Evolutionary conservation across 2,888 invertebrate genomes (phyloP).

Genomic region (Poecilus cupreus): DNA sequence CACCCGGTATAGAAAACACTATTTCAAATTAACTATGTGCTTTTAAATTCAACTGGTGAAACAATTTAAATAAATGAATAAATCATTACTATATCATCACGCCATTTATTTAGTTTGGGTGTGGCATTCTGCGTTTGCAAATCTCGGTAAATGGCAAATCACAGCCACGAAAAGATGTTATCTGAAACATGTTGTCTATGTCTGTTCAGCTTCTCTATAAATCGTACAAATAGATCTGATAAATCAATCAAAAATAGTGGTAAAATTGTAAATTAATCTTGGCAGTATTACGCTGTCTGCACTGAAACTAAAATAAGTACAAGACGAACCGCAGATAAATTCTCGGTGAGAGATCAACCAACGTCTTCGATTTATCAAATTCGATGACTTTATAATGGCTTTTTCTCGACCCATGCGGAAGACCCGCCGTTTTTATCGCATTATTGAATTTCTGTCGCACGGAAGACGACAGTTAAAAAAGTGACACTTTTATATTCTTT

Average conservation of each 20-base stretch:
- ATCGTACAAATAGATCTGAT: no score
- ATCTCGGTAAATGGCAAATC: no score
- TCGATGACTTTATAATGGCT: conserved; percentile 56
- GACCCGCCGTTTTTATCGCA: conserved; percentile 28
- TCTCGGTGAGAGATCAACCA: conserved; percentile 27
- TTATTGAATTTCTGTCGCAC: conserved; percentile 53
- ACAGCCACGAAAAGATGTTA: no score
- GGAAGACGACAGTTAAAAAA: conserved; percentile 45
- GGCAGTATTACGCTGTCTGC: not conserved
- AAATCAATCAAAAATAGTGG: not conserved
- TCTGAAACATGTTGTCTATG: no score
- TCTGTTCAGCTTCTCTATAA: no score
- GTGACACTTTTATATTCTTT: conserved; percentile 50
- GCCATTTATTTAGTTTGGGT: no score
- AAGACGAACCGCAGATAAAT: conserved; percentile 17
- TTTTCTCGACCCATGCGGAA: conserved; percentile 17
- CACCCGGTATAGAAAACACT: no score
- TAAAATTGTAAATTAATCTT: not conserved
- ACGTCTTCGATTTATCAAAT: conserved; percentile 55
- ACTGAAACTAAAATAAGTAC: not conserved
- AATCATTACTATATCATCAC: no score
- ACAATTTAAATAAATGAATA: no score
- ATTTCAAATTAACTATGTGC: no score
- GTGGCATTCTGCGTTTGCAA: no score
- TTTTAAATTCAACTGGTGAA: no score